Evolutionary conservation across 2,888 invertebrate species (phyloP).

Genomic region (Chironomus riparius): DNA sequence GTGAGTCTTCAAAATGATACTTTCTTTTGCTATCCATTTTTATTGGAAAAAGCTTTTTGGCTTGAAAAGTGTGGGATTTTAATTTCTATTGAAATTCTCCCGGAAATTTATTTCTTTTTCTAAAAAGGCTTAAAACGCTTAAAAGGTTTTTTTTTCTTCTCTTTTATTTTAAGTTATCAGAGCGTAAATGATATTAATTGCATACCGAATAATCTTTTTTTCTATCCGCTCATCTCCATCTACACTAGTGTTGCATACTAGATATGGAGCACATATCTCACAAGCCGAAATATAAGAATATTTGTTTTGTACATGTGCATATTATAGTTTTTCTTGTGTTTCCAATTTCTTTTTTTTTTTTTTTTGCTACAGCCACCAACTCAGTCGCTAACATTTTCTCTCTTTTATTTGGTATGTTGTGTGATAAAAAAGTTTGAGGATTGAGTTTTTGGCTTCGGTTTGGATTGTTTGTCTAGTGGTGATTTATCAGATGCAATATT

Average conservation of each 20-base stretch:
- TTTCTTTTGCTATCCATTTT: background rate
- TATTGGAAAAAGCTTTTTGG: background rate
- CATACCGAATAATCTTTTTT: background rate
- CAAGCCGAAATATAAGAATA: background rate
- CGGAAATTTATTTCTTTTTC: constrained; percentile 1
- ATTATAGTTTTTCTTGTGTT: background rate
- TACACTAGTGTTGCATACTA: background rate
- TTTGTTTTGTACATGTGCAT: background rate
- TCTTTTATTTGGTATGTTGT: no score
- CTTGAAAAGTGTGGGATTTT: background rate
- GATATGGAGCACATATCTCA: no score
- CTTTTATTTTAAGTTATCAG: background rate
- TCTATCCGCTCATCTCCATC: background rate
- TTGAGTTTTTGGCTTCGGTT: no score
- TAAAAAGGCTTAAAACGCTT: background rate
- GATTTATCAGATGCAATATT: no score
- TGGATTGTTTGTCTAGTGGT: no score
- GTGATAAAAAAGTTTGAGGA: no score
- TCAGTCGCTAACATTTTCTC: no score
- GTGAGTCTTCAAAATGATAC: background rate
- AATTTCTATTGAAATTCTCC: background rate
- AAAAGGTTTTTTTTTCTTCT: background rate
- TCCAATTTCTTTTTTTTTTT: background rate
- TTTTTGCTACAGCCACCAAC: background rate
- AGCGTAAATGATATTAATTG: constrained; percentile 24